A percentile compares a stretch with the other conserved stretches of the same genome.
Conservation (phyloP, 2,113 vertebrate species). For the Greenwoodochromis staneri region DNA sequence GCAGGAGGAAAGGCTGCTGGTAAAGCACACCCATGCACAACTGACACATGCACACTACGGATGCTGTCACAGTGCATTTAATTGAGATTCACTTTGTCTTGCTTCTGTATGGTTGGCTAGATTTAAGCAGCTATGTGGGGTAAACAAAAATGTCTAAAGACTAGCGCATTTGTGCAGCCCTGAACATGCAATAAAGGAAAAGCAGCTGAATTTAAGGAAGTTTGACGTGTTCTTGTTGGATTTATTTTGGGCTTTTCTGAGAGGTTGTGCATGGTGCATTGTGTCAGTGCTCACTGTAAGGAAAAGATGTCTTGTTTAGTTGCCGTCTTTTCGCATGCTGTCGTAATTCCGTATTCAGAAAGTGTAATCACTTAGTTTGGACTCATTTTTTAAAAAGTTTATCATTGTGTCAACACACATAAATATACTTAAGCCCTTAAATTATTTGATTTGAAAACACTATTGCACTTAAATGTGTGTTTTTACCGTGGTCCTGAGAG, state of each 20-base stretch:
- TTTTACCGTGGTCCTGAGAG: neutral
- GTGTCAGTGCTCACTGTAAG: neutral
- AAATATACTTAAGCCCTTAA: neutral
- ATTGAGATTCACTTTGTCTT: neutral
- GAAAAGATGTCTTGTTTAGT: neutral
- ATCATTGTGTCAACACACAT: neutral
- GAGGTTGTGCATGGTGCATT: neutral
- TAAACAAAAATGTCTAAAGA: neutral
- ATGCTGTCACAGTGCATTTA: neutral
- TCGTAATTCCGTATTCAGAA: neutral
- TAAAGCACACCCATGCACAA: constrained; percentile 45
- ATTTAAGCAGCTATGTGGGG: neutral
- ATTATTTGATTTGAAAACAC: neutral
- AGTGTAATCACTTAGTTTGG: neutral
- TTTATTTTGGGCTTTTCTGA: neutral
- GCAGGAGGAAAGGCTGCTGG: constrained; percentile 89
- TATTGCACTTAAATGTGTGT: neutral
- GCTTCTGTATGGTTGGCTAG: neutral
- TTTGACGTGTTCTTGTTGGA: neutral
- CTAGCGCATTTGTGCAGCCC: neutral
- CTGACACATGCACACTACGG: neutral
- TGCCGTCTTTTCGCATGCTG: neutral
- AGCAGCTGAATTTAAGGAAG: neutral
- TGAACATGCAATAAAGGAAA: neutral
- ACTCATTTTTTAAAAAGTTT: neutral